phyloP scores from a whole-genome alignment of 2,888 invertebrate species.

The Chloroclystis v-ata region DNA sequence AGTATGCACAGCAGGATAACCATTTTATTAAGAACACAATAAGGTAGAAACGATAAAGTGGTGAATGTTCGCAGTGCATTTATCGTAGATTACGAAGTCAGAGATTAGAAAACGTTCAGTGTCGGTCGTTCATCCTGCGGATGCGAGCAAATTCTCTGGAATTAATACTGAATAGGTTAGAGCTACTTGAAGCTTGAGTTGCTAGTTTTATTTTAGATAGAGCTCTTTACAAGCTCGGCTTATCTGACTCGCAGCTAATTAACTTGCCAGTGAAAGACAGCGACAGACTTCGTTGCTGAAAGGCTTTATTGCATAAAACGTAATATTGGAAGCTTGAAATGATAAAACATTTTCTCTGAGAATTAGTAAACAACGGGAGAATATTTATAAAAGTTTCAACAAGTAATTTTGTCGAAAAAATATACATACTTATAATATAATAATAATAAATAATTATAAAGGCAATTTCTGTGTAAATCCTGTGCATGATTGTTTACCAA shows the following conservation, averaged over 20 bases:
- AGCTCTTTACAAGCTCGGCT: constrained; percentile 32
- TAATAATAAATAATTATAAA: too few species aligned
- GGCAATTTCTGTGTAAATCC: too few species aligned
- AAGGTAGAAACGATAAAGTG: constrained; percentile 10
- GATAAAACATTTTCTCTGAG: constrained; percentile 8
- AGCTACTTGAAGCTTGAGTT: constrained; percentile 3
- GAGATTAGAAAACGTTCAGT: constrained; percentile 13
- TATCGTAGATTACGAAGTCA: constrained; percentile 9
- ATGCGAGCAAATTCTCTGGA: constrained; percentile 16
- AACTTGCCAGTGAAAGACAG: constrained; percentile 41
- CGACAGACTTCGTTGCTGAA: constrained; percentile 28
- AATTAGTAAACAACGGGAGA: too few species aligned
- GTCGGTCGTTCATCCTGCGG: constrained; percentile 12
- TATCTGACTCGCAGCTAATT: constrained; percentile 50
- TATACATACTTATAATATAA: too few species aligned
- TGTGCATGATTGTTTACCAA: too few species aligned
- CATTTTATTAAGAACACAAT: constrained; percentile 5
- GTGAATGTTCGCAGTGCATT: constrained; percentile 15
- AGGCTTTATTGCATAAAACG: constrained; percentile 13
- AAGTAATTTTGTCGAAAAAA: too few species aligned
- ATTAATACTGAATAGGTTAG: constrained; percentile 13
- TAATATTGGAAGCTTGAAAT: constrained; percentile 6
- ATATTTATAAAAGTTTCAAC: too few species aligned
- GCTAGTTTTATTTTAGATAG: constrained; percentile 5
- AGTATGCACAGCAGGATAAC: background rate